phyloP scores from a whole-genome alignment of 64 coral and sea anemone species.

The Stichodactyla mertensii region DNA sequence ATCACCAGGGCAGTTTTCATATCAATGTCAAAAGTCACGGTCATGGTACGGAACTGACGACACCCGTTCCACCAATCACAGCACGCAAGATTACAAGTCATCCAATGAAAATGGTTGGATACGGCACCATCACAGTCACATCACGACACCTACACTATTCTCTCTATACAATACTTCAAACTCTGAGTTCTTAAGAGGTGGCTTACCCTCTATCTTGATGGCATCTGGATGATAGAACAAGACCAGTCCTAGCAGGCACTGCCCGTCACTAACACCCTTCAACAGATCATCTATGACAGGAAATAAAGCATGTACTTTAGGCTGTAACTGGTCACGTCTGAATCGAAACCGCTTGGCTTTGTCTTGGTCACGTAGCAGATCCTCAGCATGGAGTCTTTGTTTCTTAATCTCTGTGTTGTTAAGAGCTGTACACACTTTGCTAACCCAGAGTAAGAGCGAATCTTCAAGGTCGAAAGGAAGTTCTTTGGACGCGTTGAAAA shows the following conservation, averaged over 20 bases:
- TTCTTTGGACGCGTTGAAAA: slow-evolving; percentile 94
- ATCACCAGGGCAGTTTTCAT: no score
- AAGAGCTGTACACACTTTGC: slow-evolving; percentile 71
- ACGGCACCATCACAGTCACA: no score
- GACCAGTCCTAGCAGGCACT: slow-evolving; percentile 64
- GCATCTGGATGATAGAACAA: slow-evolving; percentile 81
- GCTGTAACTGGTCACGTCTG: slow-evolving; percentile 82
- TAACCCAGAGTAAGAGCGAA: slow-evolving; percentile 85
- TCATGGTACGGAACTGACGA: no score
- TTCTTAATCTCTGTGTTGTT: slow-evolving; percentile 66
- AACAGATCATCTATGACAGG: slow-evolving; percentile 85
- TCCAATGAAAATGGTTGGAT: no score
- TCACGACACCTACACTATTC: no score
- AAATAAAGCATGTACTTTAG: slow-evolving; percentile 69
- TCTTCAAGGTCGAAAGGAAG: slow-evolving; percentile 97
- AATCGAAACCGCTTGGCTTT: slow-evolving; percentile 84
- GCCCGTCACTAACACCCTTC: slow-evolving; percentile 85
- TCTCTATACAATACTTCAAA: no score
- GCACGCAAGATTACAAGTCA: no score
- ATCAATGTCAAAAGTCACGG: no score
- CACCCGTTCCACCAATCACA: no score
- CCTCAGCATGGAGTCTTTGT: slow-evolving; percentile 60
- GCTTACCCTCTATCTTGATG: slow-evolving; percentile 79
- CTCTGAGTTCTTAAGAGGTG: background rate
- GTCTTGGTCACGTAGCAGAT: slow-evolving; percentile 85